Base-by-base conservation (phyloP, 2,888 invertebrate genomes). In the Orchesella flavescens region DNA sequence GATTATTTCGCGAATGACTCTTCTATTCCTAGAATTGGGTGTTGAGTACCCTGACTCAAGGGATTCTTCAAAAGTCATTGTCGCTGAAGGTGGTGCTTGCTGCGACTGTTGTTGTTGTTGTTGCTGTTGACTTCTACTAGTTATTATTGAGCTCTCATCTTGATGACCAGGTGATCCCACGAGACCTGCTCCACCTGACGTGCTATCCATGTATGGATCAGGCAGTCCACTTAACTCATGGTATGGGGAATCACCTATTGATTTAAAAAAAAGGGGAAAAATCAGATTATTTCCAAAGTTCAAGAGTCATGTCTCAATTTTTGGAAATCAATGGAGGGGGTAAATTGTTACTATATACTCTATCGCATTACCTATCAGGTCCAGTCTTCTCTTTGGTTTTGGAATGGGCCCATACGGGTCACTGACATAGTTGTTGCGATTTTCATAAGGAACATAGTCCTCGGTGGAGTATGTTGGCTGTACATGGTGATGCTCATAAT, bases 1-100 rank as follows among this genome's bases (percentile, higher is more conserved):
- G 91, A 97, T 97, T 91, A 97, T 97, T 92, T 97, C 97, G 89
- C 97, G 94, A 90, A 97, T 97, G 91, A 97, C 96, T 90, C 97
- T 93, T 89, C 97, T 93, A 89, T 95, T 95, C 90, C 97, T 94
- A 89, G 96, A 96, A 92, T 97, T 97, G 86, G 97, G 97, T 88
- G 97, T 97, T 87, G 97, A 97, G 91, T 97, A 97, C 76, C 97
- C 97, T 86, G 96, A 96, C 91, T 97, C 97, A 74, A 96, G 93
- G 89, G 96, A 96, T 92, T 97, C 97, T 91, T 97, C 97, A 91
- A 97, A 97, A 90, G 95, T 95, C 89, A 96, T 93, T 84, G 95
- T 95, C 91, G 96, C 93, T 90, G 96, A 96, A 89, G 94, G 94
- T 46, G 95, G 95, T 89, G 88, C 89, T 69, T 92, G 93, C 89